Conservation (phyloP, 2,888 invertebrate species). For the Poecilus cupreus region DNA sequence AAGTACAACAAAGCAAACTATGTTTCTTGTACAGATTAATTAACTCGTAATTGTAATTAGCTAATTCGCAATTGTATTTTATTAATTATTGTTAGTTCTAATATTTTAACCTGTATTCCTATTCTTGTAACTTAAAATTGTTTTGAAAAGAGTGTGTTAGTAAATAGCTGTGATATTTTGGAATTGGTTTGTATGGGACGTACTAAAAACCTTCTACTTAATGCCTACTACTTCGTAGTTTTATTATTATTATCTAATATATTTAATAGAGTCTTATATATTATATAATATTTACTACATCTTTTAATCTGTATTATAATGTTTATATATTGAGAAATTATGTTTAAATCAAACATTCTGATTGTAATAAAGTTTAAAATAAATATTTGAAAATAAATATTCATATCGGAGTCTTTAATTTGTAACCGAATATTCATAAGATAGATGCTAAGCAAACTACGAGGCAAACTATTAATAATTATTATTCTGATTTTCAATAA, state of each 20-base stretch:
- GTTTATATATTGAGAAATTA: slow-evolving; percentile 48
- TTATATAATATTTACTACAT: slow-evolving; percentile 49
- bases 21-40: slow-evolving; percentile 46
- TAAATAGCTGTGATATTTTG: slow-evolving; percentile 74
- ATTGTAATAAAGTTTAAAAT: slow-evolving; percentile 50
- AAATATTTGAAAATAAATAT: slow-evolving; percentile 42
- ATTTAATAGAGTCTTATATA: slow-evolving; percentile 52
- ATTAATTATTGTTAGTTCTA: slow-evolving; percentile 38
- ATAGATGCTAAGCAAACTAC: no score
- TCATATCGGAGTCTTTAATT: neutral
- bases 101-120: slow-evolving; percentile 32
- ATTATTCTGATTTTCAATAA: no score
- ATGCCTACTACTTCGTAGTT: slow-evolving; percentile 19
- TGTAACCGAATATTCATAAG: no score
- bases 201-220: slow-evolving; percentile 53
- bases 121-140: slow-evolving; percentile 37
- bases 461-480: no score
- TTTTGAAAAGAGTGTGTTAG: slow-evolving; percentile 48
- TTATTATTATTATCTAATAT: slow-evolving; percentile 46
- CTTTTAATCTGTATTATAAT: slow-evolving; percentile 54
- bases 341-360: slow-evolving; percentile 37
- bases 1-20: slow-evolving; percentile 50
- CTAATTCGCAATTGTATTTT: slow-evolving; percentile 33
- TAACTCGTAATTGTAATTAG: slow-evolving; percentile 51
- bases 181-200: slow-evolving; percentile 66